Evolutionary conservation across 1,140 invertebrate genomes (phyloP).

Genomic region (Drosophila funebris): DNA sequence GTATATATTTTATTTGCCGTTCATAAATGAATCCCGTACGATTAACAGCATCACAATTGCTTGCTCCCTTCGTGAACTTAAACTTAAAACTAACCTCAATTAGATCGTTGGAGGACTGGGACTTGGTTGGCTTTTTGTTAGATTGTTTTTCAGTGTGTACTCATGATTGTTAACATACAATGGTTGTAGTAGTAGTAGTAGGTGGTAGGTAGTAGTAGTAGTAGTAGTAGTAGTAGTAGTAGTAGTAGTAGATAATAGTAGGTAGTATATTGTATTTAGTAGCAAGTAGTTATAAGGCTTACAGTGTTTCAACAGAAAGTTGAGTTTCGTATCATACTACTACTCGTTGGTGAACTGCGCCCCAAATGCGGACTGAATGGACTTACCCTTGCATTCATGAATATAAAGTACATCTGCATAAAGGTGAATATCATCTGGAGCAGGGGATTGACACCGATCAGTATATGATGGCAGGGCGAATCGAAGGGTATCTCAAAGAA

Average conservation of each 20-base stretch:
- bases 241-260: slow-evolving; percentile 43
- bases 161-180: slow-evolving; percentile 60
- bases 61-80: slow-evolving; percentile 22
- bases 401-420: slow-evolving; percentile 99
- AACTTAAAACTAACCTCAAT: slow-evolving; percentile 66
- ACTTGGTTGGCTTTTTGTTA: slow-evolving; percentile 32
- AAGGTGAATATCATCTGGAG: slow-evolving; percentile 98
- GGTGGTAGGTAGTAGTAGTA: slow-evolving; percentile 22
- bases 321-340: slow-evolving; percentile 15
- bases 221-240: slow-evolving; percentile 43
- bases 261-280: slow-evolving; percentile 18
- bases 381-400: slow-evolving; percentile 98
- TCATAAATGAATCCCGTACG: neutral
- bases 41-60: neutral
- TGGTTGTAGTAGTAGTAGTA: slow-evolving; percentile 38
- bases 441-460: slow-evolving; percentile 95
- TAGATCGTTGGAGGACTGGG: slow-evolving; percentile 35
- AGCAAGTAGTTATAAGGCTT: slow-evolving; percentile 50
- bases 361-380: slow-evolving; percentile 11
- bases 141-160: slow-evolving; percentile 49
- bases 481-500: slow-evolving; percentile 96
- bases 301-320: slow-evolving; percentile 53
- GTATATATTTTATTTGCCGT: too few species aligned
- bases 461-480: slow-evolving; percentile 94
- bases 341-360: neutral